Percentiles rank a stretch among this genome's conserved stretches.
These are phyloP conservation scores for Cryptoprocta ferox DNA, from an alignment of 2,797 vertebrate species.

Conservation along the genomic window DNA sequence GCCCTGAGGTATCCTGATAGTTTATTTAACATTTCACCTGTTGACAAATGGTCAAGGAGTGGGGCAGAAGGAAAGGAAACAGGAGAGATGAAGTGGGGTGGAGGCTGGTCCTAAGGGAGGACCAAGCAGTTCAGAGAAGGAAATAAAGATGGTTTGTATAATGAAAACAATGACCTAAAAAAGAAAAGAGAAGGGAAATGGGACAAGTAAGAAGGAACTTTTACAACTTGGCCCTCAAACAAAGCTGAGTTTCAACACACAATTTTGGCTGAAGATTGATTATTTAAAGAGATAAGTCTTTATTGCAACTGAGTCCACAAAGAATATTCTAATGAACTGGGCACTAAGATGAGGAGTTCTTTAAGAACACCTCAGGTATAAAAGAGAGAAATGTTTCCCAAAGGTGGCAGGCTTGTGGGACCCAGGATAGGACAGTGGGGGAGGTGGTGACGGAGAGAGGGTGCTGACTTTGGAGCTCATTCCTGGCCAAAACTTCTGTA, in stretches of 20 bases:
- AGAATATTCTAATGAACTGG: neutral
- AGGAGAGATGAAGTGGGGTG: too few relatives aligned
- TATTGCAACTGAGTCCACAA: neutral
- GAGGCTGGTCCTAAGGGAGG: neutral
- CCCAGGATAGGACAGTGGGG: neutral
- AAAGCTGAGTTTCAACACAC: neutral
- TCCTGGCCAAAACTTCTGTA: neutral
- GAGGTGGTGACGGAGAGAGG: fast-evolving
- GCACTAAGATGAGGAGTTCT: neutral
- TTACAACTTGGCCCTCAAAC: neutral
- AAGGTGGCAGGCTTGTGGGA: neutral
- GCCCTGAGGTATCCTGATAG: neutral
- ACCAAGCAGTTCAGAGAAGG: neutral
- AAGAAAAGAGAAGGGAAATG: neutral
- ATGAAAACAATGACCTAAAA: neutral
- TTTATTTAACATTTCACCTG: neutral
- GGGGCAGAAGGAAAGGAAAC: neutral
- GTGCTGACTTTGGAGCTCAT: neutral
- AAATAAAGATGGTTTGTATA: neutral
- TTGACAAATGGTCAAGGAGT: neutral
- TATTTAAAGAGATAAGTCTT: neutral
- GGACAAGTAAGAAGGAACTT: neutral
- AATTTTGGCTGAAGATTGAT: neutral
- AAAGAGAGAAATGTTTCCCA: neutral
- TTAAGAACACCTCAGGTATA: neutral